These are phyloP conservation scores for Sesamia nonagrioides DNA, from an alignment of 1,140 invertebrate genomes.

Conservation along the genomic window DNA sequence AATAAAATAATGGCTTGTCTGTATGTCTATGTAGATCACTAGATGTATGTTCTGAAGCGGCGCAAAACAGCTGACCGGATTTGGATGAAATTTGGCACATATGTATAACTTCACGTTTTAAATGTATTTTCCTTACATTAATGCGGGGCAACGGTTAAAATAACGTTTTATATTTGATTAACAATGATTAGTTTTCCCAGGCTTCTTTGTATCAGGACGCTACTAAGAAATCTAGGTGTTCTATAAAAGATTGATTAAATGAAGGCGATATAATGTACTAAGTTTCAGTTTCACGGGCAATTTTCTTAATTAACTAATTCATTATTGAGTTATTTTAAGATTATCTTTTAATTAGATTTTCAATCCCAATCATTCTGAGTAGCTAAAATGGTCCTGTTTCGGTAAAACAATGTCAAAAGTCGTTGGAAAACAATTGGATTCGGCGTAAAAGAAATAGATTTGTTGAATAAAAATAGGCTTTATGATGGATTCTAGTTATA, in stretches of 20 bases:
- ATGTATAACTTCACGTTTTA: too few species aligned
- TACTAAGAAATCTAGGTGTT: background rate
- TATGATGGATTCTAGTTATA: background rate
- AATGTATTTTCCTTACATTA: too few species aligned
- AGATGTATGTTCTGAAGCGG: too few species aligned
- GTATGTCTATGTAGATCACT: too few species aligned
- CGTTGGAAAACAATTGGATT: conserved; percentile 18
- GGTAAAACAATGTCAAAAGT: conserved; percentile 5
- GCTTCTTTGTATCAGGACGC: background rate
- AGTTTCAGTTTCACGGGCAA: background rate
- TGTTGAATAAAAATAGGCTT: conserved; percentile 7
- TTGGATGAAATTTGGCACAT: too few species aligned
- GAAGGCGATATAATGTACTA: background rate
- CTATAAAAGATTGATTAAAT: background rate
- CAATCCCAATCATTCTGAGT: background rate
- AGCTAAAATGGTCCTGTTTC: background rate
- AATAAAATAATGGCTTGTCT: too few species aligned
- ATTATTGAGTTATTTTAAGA: background rate
- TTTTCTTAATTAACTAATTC: too few species aligned
- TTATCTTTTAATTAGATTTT: background rate
- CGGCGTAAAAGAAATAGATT: conserved; percentile 9
- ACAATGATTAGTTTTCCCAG: too few species aligned
- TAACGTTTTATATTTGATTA: too few species aligned
- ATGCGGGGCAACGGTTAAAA: too few species aligned
- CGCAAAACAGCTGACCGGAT: too few species aligned